A percentile compares a stretch with the other conserved stretches of the same genome.
Evolutionary conservation across 1,140 invertebrate genomes (phyloP).

Genomic region (Hylaeus volcanicus): DNA sequence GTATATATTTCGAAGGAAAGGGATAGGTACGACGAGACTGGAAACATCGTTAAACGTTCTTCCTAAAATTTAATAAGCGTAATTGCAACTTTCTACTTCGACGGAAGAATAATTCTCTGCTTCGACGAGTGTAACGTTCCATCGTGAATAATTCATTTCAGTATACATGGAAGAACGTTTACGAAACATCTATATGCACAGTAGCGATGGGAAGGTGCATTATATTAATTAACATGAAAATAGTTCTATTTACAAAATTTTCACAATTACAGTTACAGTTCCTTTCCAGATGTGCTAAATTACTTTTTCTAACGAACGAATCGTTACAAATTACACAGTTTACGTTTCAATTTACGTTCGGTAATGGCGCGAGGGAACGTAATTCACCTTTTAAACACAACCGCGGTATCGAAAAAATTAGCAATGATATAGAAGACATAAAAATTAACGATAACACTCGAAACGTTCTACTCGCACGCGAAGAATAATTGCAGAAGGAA

Average conservation of each 20-base stretch:
- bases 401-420: background rate
- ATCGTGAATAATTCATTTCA: conserved; percentile 1
- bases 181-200: background rate
- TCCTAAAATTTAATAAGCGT: conserved; percentile 1
- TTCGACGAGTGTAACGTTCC: conserved; percentile 12
- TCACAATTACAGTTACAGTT: background rate
- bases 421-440: background rate
- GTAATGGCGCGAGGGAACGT: background rate
- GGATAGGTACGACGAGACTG: too few relatives aligned
- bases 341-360: background rate
- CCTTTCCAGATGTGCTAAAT: background rate
- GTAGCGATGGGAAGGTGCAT: background rate
- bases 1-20: too few relatives aligned
- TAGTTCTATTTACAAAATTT: background rate
- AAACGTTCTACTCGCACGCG: background rate
- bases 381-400: background rate
- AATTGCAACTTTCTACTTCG: conserved; percentile 4
- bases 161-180: conserved; percentile 2
- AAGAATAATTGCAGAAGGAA: background rate
- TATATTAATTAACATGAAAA: conserved; percentile 5
- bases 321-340: background rate
- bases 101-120: conserved; percentile 1
- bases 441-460: background rate
- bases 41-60: background rate
- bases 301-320: background rate